Percentiles rank a stretch among this genome's conserved stretches.
These are phyloP conservation scores for Gymnorhina tibicen DNA, from an alignment of 2,113 vertebrate species.

Conservation along the genomic window DNA sequence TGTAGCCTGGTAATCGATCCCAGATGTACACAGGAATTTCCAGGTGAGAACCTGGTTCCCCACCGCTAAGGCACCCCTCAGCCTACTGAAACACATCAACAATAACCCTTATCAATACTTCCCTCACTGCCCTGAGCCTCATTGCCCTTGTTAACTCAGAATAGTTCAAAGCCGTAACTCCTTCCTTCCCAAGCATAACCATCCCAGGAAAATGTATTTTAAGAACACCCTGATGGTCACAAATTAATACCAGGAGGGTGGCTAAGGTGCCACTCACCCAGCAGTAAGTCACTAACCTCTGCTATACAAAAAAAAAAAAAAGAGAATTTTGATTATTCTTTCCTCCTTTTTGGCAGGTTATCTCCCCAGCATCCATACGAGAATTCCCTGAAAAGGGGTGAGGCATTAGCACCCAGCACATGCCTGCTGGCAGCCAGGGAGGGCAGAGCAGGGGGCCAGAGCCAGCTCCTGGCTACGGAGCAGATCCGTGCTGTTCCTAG, in stretches of 20 bases:
- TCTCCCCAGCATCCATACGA: background rate
- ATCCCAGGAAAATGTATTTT: background rate
- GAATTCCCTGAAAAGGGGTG: background rate
- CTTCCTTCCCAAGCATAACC: background rate
- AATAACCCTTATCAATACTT: rapidly evolving
- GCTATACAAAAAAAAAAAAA: background rate
- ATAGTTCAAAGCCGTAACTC: rapidly evolving
- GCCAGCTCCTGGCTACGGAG: background rate
- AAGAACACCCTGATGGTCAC: rapidly evolving
- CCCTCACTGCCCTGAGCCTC: background rate
- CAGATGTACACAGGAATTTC: rapidly evolving
- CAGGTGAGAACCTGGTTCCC: background rate
- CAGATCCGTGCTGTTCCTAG: background rate
- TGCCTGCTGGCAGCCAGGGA: background rate
- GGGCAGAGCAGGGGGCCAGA: background rate
- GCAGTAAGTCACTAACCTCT: background rate
- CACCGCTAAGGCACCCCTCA: background rate
- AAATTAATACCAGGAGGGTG: background rate
- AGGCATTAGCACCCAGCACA: background rate
- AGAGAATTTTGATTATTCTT: background rate
- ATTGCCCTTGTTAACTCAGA: background rate
- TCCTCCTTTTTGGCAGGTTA: background rate
- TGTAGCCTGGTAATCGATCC: background rate
- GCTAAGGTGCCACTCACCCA: background rate
- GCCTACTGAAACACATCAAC: background rate